A percentile compares a stretch with the other conserved stretches of the same genome.
These are phyloP conservation scores for Selene dorsalis DNA, from an alignment of 2,797 vertebrate species.

Conservation along the genomic window DNA sequence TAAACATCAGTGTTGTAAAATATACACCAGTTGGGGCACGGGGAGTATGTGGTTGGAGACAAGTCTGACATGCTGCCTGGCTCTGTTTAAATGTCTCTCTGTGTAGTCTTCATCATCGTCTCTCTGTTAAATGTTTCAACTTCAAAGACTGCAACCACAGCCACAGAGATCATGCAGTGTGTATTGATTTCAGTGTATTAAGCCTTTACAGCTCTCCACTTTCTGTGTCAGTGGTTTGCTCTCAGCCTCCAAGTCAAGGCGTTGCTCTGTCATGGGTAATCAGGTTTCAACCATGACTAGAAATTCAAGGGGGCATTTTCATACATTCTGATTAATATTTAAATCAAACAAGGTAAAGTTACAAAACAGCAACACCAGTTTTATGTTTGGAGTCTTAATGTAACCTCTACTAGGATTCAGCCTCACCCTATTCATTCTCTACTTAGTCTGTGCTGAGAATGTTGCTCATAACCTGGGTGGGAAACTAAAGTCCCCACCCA, in stretches of 20 bases:
- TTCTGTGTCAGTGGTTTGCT: constrained; percentile 44
- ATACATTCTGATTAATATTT: constrained; percentile 16
- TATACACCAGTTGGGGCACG: constrained; percentile 22
- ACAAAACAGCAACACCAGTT: neutral
- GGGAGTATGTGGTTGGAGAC: constrained; percentile 33
- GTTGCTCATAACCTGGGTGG: too few species aligned
- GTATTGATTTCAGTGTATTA: constrained; percentile 54
- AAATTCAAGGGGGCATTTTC: neutral
- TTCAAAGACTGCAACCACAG: constrained; percentile 14
- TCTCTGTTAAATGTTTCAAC: constrained; percentile 43
- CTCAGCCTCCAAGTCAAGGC: constrained; percentile 9
- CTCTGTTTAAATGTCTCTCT: constrained; percentile 27
- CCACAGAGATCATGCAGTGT: constrained; percentile 6
- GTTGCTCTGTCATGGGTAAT: constrained; percentile 11
- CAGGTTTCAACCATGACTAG: constrained; percentile 19
- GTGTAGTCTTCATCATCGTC: constrained; percentile 16
- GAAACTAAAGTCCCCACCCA: too few species aligned
- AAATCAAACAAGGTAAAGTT: neutral
- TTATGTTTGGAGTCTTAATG: neutral
- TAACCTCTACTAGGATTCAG: neutral
- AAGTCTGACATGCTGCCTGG: constrained; percentile 43
- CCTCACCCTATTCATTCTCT: neutral
- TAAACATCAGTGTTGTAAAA: constrained; percentile 45
- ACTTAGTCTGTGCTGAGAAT: too few species aligned
- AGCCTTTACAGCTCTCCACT: constrained; percentile 44